These are phyloP conservation scores for Chaetops frenatus DNA, from an alignment of 2,113 vertebrate genomes.

Conservation along the genomic window DNA sequence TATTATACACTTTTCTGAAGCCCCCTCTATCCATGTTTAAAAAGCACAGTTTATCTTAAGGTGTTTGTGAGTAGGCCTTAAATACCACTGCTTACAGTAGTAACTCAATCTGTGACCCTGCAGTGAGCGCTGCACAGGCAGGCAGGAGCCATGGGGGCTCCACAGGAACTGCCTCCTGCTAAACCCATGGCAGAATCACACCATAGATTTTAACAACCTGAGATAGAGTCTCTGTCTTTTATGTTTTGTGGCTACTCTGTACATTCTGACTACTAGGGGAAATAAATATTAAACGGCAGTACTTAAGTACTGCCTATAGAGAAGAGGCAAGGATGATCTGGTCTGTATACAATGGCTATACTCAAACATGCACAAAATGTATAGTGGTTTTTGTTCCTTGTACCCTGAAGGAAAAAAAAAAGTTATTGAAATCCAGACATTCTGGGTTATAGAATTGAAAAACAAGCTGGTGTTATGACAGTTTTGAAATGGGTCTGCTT, in stretches of 20 bases:
- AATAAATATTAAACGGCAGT: background rate
- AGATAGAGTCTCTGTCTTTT: background rate
- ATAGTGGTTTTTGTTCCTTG: conserved; percentile 9
- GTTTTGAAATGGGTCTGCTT: conserved; percentile 44
- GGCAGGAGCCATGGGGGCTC: background rate
- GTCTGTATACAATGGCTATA: background rate
- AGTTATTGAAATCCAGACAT: conserved; percentile 55
- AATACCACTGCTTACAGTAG: background rate
- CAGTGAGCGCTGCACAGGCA: background rate
- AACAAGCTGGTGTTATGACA: conserved; percentile 59
- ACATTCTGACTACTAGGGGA: background rate
- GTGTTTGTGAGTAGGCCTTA: background rate
- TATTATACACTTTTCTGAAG: fast-evolving
- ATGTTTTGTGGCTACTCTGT: background rate
- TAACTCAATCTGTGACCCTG: background rate
- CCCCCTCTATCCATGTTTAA: background rate
- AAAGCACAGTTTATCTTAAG: background rate
- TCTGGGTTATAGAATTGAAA: conserved; percentile 54
- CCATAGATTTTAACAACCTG: background rate
- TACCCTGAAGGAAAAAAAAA: background rate
- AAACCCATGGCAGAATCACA: background rate
- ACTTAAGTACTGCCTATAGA: background rate
- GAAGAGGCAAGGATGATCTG: background rate
- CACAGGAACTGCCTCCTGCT: background rate
- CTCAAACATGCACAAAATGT: background rate